Conservation (phyloP, 2,888 invertebrate genomes). For the Brachypterus glaber region DNA sequence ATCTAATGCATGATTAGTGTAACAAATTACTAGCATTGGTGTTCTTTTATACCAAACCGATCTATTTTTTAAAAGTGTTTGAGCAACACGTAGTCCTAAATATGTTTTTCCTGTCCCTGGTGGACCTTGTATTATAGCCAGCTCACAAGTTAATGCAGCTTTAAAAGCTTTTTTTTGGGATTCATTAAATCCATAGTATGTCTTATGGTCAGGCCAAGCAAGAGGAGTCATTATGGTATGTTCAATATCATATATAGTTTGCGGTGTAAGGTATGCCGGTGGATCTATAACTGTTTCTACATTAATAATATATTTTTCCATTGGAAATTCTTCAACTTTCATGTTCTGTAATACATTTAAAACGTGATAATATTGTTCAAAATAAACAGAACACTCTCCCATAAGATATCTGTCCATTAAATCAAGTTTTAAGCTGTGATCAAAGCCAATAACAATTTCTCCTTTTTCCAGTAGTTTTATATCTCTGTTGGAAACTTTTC, state of each 20-base stretch:
- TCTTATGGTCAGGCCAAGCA: conserved; percentile 10
- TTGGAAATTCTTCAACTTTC: conserved; percentile 50
- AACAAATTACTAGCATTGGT: conserved; percentile 70
- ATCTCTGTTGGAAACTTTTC: conserved; percentile 54
- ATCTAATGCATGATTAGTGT: conserved; percentile 80
- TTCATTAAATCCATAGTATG: conserved; percentile 22
- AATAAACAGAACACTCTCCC: conserved; percentile 71
- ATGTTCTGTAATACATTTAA: conserved; percentile 56
- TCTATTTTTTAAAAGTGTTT: conserved; percentile 53
- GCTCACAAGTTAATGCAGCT: conserved; percentile 59
- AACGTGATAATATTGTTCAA: conserved; percentile 72
- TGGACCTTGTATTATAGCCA: conserved; percentile 76
- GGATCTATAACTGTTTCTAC: conserved; percentile 30
- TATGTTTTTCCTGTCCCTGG: conserved; percentile 84
- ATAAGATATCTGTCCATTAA: conserved; percentile 42
- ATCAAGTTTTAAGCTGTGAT: neutral
- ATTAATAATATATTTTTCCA: conserved; percentile 59
- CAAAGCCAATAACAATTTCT: conserved; percentile 40
- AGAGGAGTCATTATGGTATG: conserved; percentile 14
- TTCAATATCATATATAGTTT: conserved; percentile 3
- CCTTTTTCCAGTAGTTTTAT: conserved; percentile 44
- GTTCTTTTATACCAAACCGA: conserved; percentile 40
- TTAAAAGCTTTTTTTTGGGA: conserved; percentile 59
- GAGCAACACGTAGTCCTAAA: conserved; percentile 65
- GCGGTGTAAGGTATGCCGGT: conserved; percentile 14